phyloP scores from a whole-genome alignment of 2,888 invertebrate genomes.

The Nematopogon swammerdamellus region DNA sequence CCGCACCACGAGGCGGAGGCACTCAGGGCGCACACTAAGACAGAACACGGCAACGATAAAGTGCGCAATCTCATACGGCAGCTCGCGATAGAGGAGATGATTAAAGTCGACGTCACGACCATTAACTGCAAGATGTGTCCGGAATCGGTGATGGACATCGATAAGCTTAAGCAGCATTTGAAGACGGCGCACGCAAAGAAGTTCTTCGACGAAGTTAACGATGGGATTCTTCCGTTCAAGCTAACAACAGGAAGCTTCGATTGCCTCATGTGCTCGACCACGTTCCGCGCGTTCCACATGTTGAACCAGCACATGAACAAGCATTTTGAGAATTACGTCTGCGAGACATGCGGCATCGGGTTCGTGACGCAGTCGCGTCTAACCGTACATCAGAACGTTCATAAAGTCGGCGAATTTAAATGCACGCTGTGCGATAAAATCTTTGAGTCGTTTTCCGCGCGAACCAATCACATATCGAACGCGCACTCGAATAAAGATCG shows the following conservation, averaged over 20 bases:
- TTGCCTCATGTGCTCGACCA: constrained; percentile 29
- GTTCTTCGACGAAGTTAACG: constrained; percentile 31
- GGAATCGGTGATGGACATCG: constrained; percentile 23
- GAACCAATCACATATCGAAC: neutral
- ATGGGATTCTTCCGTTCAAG: constrained; percentile 31
- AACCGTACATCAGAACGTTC: constrained; percentile 38
- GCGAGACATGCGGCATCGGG: constrained; percentile 39
- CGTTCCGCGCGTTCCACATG: constrained; percentile 39
- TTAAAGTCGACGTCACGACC: constrained; percentile 34
- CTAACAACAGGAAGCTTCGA: constrained; percentile 25
- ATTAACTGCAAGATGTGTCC: constrained; percentile 38
- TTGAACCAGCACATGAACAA: constrained; percentile 45
- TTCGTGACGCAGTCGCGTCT: constrained; percentile 29
- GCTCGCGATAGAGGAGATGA: constrained; percentile 34
- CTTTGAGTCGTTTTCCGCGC: neutral
- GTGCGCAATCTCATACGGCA: neutral
- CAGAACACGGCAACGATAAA: constrained; percentile 14
- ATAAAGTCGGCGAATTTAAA: constrained; percentile 32
- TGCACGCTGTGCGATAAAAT: constrained; percentile 25
- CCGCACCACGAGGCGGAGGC: constrained; percentile 23
- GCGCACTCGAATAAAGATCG: neutral
- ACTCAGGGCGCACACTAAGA: constrained; percentile 23
- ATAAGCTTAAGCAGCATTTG: constrained; percentile 31
- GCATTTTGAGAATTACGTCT: constrained; percentile 41
- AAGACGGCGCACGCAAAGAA: constrained; percentile 26